Evolutionary conservation across 2,113 vertebrate genomes (phyloP).

Genomic region (Theristicus caerulescens): DNA sequence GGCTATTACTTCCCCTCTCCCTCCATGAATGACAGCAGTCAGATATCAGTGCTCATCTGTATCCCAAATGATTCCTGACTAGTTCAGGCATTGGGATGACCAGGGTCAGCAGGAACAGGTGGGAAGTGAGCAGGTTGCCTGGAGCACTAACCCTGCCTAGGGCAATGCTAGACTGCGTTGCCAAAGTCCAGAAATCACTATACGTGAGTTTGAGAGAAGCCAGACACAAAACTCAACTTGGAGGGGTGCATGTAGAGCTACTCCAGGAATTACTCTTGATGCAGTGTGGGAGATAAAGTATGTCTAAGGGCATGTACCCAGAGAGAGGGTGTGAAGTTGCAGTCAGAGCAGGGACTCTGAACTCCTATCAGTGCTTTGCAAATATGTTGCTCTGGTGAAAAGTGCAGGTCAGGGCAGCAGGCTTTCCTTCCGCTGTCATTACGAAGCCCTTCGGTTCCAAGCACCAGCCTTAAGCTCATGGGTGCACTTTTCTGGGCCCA

Average conservation of each 20-base stretch:
- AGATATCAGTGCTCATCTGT: background rate
- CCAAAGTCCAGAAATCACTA: background rate
- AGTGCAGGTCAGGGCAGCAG: background rate
- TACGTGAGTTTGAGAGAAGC: background rate
- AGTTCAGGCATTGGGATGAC: background rate
- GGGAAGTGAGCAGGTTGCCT: background rate
- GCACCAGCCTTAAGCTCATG: background rate
- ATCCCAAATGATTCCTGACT: background rate
- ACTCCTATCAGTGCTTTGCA: background rate
- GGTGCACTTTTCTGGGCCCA: background rate
- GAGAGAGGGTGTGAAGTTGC: background rate
- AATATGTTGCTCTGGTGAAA: background rate
- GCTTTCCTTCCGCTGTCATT: background rate
- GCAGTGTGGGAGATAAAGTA: too few species aligned
- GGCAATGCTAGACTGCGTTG: background rate
- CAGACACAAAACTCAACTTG: background rate
- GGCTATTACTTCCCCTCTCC: background rate
- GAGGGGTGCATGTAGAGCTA: background rate
- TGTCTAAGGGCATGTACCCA: rapidly evolving
- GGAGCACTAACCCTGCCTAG: background rate
- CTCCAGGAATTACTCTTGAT: background rate
- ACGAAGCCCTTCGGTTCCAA: background rate
- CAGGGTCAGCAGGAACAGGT: background rate
- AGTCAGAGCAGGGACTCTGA: background rate
- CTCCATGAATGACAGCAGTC: background rate